Conservation (phyloP, 2,113 vertebrate species). For the Malurus cyaneus region DNA sequence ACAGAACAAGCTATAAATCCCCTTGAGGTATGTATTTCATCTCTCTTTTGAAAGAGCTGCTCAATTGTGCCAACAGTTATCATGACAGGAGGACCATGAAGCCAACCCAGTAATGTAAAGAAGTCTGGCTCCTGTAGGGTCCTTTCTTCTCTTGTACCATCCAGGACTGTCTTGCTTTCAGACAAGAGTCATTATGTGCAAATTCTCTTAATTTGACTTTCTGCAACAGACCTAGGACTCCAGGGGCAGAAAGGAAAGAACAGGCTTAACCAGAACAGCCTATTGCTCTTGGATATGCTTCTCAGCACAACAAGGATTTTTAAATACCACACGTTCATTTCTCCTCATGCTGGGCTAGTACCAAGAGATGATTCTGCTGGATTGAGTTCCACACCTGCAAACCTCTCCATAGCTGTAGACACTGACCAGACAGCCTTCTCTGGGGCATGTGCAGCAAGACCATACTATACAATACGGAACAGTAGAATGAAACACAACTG, state of each 20-base stretch:
- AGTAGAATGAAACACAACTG: not conserved
- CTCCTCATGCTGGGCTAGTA: not conserved
- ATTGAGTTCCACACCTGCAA: not conserved
- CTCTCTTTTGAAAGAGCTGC: not conserved
- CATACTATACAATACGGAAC: not conserved
- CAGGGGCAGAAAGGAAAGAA: not conserved
- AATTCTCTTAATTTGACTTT: not conserved
- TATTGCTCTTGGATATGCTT: not conserved
- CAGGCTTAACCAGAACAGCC: not conserved
- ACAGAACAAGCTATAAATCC: not conserved
- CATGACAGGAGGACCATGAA: not conserved
- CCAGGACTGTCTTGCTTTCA: not conserved
- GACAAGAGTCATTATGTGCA: accelerated
- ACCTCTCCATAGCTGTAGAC: not conserved
- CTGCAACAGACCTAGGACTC: not conserved
- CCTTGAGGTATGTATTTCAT: not conserved
- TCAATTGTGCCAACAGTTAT: not conserved
- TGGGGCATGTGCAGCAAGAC: accelerated
- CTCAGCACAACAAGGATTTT: not conserved
- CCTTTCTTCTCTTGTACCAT: not conserved
- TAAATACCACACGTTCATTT: not conserved
- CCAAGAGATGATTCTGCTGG: not conserved
- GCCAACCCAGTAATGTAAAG: not conserved
- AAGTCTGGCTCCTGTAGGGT: not conserved
- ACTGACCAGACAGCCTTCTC: not conserved